These are phyloP conservation scores for Propithecus coquereli DNA, from an alignment of 2,113 vertebrate genomes.

Conservation along the genomic window DNA sequence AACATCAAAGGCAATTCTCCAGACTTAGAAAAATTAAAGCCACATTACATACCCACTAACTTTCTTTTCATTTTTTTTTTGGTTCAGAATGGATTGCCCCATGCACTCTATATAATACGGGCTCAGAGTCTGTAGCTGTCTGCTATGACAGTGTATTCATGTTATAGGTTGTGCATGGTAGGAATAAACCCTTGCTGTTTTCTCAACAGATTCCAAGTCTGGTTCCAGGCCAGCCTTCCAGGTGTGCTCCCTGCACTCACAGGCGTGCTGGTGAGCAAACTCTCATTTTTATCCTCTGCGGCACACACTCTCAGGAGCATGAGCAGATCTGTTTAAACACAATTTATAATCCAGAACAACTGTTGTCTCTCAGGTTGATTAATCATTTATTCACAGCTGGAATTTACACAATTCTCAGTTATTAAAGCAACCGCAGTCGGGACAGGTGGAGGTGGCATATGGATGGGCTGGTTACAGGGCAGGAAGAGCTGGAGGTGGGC, in stretches of 20 bases:
- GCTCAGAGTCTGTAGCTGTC: background rate
- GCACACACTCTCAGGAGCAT: background rate
- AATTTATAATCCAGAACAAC: background rate
- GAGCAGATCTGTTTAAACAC: background rate
- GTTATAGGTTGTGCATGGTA: background rate
- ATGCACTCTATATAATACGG: background rate
- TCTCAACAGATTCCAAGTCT: slow-evolving; percentile 83
- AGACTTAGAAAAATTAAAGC: background rate
- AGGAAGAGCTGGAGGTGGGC: no score
- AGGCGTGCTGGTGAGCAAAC: slow-evolving; percentile 85
- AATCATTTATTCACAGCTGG: slow-evolving; percentile 36
- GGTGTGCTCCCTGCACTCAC: slow-evolving; percentile 75
- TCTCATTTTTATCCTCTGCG: background rate
- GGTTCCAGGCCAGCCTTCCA: slow-evolving; percentile 77
- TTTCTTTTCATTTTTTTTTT: background rate
- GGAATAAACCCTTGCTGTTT: background rate
- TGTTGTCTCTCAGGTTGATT: background rate
- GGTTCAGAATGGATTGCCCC: background rate
- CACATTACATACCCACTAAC: background rate
- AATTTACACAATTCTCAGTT: background rate
- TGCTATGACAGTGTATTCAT: background rate
- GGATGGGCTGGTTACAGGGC: background rate
- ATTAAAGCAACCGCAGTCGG: background rate
- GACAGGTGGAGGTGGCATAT: background rate
- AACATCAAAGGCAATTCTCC: background rate